Evolutionary conservation across 1,140 invertebrate species (phyloP), one percentile per base, ranked within the genome.

Genomic region (Heliconius hewitsoni): DNA sequence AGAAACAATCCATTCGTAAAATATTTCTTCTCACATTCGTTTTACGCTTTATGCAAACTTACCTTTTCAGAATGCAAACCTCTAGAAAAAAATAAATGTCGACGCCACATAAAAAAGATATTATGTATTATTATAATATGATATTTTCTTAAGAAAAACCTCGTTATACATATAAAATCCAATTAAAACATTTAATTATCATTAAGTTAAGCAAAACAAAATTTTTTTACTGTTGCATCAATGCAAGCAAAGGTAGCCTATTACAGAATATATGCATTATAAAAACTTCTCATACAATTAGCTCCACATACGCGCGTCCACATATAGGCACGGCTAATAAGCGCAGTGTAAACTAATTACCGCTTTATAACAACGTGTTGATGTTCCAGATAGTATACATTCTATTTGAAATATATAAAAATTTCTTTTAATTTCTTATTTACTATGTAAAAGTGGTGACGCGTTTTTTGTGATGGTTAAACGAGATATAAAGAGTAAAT

Each of bases 261-360:
- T 30, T 66, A 66, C 11, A 66, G 23, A 66, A 66, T 66, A 30
- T 66, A 66, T 66, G 23, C 11, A 66, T 13, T 27, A 66, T 66
- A 66, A 66, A 66, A 66, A 66, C 23, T 66, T 30, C 13, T 27
- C 27, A 66, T n/a, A 66, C 60, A 66, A 66, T 66, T 66, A 66
- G 27, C 3, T 23, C 8, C 23, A 30, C 27, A 66, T 66, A 66
- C 55, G 60, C 60, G 60, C 11, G 60, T 13, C 60, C 60, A 30
- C 23, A 66, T 66, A 66, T 66, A 66, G 60, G 60, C 60, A 30
- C 60, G 60, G 60, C 27, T 66, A 66, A 66, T 66, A 66, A 66
- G 60, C 60, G n/a, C 23, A 66, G 60, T 66, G 60, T 66, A 66
- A 66, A 66, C 60, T 66, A 66, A 66, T 66, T 66, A 66, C 60